Evolutionary conservation across 1,140 invertebrate species (phyloP), one percentile per base, ranked within the genome.

Genomic region (Argopecten irradians): DNA sequence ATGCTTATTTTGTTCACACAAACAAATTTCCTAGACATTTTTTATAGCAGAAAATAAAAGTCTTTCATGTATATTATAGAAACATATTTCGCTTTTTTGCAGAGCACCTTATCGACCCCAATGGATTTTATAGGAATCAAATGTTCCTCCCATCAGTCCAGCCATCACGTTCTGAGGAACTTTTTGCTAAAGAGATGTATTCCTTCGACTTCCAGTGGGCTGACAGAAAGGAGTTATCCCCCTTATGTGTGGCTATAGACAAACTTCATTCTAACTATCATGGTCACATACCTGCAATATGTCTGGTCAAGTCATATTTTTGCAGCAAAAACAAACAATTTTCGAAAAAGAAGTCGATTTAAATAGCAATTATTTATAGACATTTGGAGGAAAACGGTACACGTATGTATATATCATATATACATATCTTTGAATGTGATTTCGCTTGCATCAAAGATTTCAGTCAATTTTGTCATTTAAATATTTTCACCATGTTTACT

Each of bases 361-460:
- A n/a, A 71, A 71, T 71, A 28, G n/a, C 55, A 71, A n/a, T 71
- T 71, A 71, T 71, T 71, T 71, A 71, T 71, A 71, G n/a, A 71
- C 3, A 71, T 2, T 8, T 2, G 22, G 43, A 55, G 22, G 16
- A 13, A 55, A 55, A 55, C 7, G 14, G 3, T 55, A 8, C 22
- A 55, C 22, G n/a, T 28, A 71, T 28, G n/a, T 71, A 71, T 28
- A 71, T n/a, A 28, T 71, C 36, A 39, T 13, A 39, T 13, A 39
- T 39, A 39, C 43, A 8, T 46, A 71, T 71, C 55, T 71, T 16
- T 71, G 55, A 71, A 71, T 71, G 22, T 71, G n/a, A 71, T 71
- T 71, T 71, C 55, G 28, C 0, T 71, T 71, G 55, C 22, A 71
- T 71, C 55, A 28, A 71, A 71, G 55, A 71, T 71, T 71, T 71